A percentile compares a stretch with the other conserved stretches of the same genome.
These are phyloP conservation scores for Hymenochirus boettgeri DNA, from an alignment of 2,113 vertebrate species.

Conservation along the genomic window DNA sequence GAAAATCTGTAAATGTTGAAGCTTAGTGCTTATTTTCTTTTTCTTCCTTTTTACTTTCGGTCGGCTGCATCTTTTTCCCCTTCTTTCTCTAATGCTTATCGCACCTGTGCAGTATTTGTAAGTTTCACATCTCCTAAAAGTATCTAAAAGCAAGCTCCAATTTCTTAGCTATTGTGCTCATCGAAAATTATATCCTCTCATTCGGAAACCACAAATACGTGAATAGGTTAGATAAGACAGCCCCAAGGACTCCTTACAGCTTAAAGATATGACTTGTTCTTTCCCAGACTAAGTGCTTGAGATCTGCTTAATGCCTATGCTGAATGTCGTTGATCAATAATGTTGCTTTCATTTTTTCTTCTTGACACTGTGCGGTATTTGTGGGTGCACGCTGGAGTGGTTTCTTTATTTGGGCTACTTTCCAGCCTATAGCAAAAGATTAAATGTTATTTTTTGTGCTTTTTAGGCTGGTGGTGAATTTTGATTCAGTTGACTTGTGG, in stretches of 20 bases:
- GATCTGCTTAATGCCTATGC: conserved; percentile 9
- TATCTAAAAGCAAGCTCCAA: conserved; percentile 9
- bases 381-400: neutral
- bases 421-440: no score
- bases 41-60: neutral
- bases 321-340: conserved; percentile 10
- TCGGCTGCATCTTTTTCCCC: conserved; percentile 8
- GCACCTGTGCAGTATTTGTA: conserved; percentile 10
- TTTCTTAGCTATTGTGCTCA: conserved; percentile 20
- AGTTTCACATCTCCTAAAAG: conserved; percentile 13
- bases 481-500: no score
- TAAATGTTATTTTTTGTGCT: no score
- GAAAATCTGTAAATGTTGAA: conserved; percentile 1
- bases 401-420: neutral
- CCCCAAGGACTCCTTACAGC: conserved; percentile 22
- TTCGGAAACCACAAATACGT: conserved; percentile 14
- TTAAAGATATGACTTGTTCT: conserved; percentile 17
- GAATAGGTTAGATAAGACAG: conserved; percentile 18
- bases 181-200: conserved; percentile 21
- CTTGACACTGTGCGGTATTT: neutral
- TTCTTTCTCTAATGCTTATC: neutral
- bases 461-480: no score
- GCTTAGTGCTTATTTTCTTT: neutral
- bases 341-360: conserved; percentile 5
- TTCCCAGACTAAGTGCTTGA: conserved; percentile 19